Evolutionary conservation across 2,113 vertebrate genomes (phyloP).

Genomic region (Oxyura jamaicensis): DNA sequence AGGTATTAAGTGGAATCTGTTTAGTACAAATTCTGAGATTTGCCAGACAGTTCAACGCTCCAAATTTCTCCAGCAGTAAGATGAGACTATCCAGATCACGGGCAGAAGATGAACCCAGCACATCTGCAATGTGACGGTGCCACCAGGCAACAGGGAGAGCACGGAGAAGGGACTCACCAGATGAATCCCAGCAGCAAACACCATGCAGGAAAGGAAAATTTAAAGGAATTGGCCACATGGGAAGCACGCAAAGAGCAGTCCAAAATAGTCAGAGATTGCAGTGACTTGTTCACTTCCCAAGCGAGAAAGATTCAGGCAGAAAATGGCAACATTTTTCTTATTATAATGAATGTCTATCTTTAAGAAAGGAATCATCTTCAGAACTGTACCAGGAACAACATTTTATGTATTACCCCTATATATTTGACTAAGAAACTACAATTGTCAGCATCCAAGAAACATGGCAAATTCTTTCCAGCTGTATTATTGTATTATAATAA

Average conservation of each 20-base stretch:
- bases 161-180: neutral
- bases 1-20: constrained; percentile 19
- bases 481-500: constrained; percentile 62
- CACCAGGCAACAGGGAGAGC: neutral
- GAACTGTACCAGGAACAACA: neutral
- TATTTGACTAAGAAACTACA: constrained; percentile 27
- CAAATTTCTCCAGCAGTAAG: neutral
- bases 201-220: neutral
- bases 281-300: neutral
- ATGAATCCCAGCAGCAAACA: neutral
- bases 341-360: neutral
- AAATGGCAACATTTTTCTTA: neutral
- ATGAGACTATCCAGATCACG: neutral
- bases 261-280: neutral
- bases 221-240: neutral
- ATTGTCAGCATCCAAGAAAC: constrained; percentile 30
- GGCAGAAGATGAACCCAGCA: neutral
- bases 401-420: constrained; percentile 22
- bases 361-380: neutral
- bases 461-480: constrained; percentile 57
- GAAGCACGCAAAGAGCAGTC: neutral
- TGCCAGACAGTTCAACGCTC: constrained; percentile 1
- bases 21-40: neutral
- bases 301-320: neutral
- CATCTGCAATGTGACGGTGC: neutral